Percentiles rank a stretch among this genome's conserved stretches.
Evolutionary conservation across 2,113 vertebrate genomes (phyloP).

Genomic region (Enhydra lutris): DNA sequence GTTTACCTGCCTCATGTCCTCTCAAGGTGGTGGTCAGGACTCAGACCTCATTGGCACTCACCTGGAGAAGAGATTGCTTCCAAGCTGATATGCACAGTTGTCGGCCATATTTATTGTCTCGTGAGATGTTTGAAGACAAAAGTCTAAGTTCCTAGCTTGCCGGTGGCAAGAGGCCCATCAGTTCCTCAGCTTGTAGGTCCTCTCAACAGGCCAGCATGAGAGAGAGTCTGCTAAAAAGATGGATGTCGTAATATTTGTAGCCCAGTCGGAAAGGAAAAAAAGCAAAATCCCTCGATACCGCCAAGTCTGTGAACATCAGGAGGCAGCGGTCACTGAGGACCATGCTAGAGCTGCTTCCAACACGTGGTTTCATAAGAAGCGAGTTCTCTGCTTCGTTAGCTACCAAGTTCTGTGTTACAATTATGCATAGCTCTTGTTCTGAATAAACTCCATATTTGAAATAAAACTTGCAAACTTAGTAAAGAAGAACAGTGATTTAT

Average conservation of each 20-base stretch:
- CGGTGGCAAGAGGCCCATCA: rapidly evolving
- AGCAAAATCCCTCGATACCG: neutral
- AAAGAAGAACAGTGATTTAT: neutral
- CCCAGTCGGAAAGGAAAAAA: too few relatives aligned
- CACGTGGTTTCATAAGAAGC: neutral
- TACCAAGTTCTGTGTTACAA: neutral
- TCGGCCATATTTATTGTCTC: neutral
- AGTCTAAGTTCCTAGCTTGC: neutral
- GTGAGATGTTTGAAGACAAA: neutral
- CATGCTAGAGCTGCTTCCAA: neutral
- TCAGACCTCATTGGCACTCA: neutral
- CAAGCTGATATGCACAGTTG: rapidly evolving
- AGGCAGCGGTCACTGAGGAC: too few relatives aligned
- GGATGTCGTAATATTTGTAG: too few relatives aligned
- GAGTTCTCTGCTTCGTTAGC: neutral
- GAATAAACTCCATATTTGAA: neutral
- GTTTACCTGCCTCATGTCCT: neutral
- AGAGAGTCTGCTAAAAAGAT: neutral
- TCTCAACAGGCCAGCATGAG: neutral
- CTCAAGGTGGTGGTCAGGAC: too few relatives aligned
- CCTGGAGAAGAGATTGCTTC: neutral
- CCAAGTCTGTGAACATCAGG: too few relatives aligned
- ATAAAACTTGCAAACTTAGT: neutral
- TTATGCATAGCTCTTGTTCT: neutral
- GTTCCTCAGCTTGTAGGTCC: rapidly evolving